Conservation (phyloP, 2,113 vertebrate species). For the Cyphomyrus plagiostoma region DNA sequence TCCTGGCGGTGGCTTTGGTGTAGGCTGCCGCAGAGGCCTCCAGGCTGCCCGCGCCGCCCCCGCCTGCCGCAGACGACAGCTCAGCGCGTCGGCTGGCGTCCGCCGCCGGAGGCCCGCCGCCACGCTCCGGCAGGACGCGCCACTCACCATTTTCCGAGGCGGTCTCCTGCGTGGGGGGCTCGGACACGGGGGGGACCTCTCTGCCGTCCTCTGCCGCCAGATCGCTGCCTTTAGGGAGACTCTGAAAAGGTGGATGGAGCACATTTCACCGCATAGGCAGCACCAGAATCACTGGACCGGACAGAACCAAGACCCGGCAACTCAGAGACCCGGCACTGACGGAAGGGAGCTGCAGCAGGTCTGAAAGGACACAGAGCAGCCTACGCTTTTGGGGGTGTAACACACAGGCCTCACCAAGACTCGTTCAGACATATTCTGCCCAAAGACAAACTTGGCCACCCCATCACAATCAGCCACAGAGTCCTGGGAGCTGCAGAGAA, state of each 20-base stretch:
- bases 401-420: conserved; percentile 77
- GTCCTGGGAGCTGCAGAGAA: conserved; percentile 71
- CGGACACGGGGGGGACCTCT: conserved; percentile 67
- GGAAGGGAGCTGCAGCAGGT: neutral
- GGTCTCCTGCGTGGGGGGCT: conserved; percentile 79
- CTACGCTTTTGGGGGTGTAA: neutral
- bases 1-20: conserved; percentile 94
- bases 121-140: neutral
- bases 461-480: conserved; percentile 73
- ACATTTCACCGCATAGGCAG: neutral
- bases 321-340: neutral
- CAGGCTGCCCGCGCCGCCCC: conserved; percentile 83
- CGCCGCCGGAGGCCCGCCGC: neutral
- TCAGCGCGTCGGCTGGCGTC: neutral
- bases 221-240: conserved; percentile 79
- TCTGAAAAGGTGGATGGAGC: conserved; percentile 55
- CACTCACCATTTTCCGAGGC: conserved; percentile 83
- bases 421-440: conserved; percentile 96
- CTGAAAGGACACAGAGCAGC: neutral
- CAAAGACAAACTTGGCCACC: conserved; percentile 90
- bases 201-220: conserved; percentile 67
- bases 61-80: conserved; percentile 51
- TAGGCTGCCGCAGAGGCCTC: conserved; percentile 95
- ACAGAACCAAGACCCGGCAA: too few relatives aligned
- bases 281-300: too few relatives aligned